Evolutionary conservation across 2,797 vertebrate genomes (phyloP).

Genomic region (Eleutherodactylus coqui): DNA sequence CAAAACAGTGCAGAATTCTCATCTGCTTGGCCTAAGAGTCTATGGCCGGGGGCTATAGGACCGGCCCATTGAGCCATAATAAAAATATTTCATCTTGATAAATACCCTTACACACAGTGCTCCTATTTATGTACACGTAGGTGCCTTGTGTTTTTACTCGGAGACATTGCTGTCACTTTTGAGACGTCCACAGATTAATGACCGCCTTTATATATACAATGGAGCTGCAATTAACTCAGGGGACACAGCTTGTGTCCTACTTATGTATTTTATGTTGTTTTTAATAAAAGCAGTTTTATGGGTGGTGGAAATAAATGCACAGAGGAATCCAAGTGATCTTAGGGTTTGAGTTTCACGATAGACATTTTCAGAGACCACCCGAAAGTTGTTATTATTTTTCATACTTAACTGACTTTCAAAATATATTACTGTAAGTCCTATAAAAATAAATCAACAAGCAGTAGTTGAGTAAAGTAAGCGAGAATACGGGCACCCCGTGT

Average conservation of each 20-base stretch:
- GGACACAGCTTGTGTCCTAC: constrained; percentile 53
- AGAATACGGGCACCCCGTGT: too few species aligned
- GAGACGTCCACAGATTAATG: constrained; percentile 58
- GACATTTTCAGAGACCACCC: constrained; percentile 50
- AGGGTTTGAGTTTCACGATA: constrained; percentile 25
- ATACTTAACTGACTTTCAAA: constrained; percentile 19
- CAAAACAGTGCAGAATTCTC: constrained; percentile 31
- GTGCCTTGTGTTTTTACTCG: constrained; percentile 54
- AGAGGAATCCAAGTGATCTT: constrained; percentile 49
- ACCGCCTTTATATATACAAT: constrained; percentile 59
- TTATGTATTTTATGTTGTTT: constrained; percentile 50
- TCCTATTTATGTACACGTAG: constrained; percentile 45
- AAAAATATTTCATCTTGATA: constrained; percentile 63
- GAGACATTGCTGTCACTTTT: constrained; percentile 62
- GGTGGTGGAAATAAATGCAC: constrained; percentile 51
- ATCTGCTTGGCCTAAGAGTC: constrained; percentile 56
- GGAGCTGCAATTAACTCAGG: constrained; percentile 51
- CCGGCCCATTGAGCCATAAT: constrained; percentile 50
- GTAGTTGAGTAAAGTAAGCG: neutral
- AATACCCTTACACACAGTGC: constrained; percentile 53
- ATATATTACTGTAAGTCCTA: constrained; percentile 36
- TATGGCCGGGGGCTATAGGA: constrained; percentile 22
- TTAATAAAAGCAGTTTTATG: constrained; percentile 60
- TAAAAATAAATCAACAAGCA: constrained; percentile 29
- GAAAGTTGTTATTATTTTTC: constrained; percentile 42